Evolutionary conservation across 2,888 invertebrate genomes (phyloP), one percentile per base, ranked within the genome.

Genomic region (Diloba caeruleocephala): DNA sequence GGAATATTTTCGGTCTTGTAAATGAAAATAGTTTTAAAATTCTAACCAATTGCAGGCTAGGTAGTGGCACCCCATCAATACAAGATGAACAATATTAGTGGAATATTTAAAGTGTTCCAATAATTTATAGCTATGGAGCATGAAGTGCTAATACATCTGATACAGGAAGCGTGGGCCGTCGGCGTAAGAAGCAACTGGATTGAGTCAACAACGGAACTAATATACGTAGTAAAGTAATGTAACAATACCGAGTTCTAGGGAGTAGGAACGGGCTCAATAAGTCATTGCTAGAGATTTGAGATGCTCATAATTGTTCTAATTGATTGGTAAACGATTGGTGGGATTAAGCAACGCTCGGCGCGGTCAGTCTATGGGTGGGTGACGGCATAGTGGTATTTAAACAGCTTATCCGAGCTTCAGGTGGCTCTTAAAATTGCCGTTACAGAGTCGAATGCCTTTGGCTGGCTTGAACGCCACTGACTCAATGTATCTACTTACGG

Each of bases 91-190:
- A 62, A 57, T 61, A 61, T 52, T 52, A 45, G 46, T 41, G 51
- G 56, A 63, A 68, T 67, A 68, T 67, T 56, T 56, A 52, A 63
- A 67, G 64, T 63, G 63, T 51, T 68, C 64, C 67, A 68, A 68
- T 68, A 68, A 67, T 67, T 65, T 53, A 43, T 34, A 38, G 48
- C 26, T 38, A 38, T 67, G 46, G 63, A 64, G 63, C 66, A 63
- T 56, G 52, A 66, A 66, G 50, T 45, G 43, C 53, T 64, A 67
- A 68, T 68, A 68, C 64, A 67, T 68, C 56, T 64, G 54, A 64
- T 64, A 45, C 48, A 67, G 67, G 67, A 68, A 68, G 60, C 67
- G 64, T 68, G 60, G 64, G 67, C 37, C 23, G 64, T 54, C 59
- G 56, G 38, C 63, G 56, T 45, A 38, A 59, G 52, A 51, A 60